Conservation (phyloP, 2,888 invertebrate genomes). For the Hedychridium roseum region DNA sequence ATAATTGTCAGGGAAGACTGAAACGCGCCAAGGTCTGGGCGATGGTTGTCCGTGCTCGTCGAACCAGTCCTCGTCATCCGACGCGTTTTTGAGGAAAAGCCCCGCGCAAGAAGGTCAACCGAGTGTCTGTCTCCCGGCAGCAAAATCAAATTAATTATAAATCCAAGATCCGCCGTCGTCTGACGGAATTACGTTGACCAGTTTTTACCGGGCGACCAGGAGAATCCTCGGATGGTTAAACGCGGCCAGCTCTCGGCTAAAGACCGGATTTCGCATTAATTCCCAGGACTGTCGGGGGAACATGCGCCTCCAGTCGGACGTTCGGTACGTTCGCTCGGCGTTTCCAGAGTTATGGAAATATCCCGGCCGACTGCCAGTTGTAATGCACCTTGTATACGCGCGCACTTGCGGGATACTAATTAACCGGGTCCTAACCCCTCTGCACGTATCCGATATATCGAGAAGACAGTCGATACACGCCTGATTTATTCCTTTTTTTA, state of each 20-base stretch:
- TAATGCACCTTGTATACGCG: too few relatives aligned
- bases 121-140: constrained; percentile 12
- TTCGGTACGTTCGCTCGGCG: not conserved
- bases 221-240: constrained; percentile 11
- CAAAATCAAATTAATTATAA: constrained; percentile 40
- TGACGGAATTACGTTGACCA: constrained; percentile 30
- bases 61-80: too few relatives aligned
- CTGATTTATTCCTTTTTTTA: too few relatives aligned
- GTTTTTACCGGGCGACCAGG: constrained; percentile 22
- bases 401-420: too few relatives aligned
- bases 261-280: constrained; percentile 16
- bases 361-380: too few relatives aligned
- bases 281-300: constrained; percentile 12
- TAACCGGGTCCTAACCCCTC: too few relatives aligned
- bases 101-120: constrained; percentile 24
- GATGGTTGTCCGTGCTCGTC: constrained; percentile 22
- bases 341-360: too few relatives aligned
- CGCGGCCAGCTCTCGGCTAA: constrained; percentile 6
- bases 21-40: constrained; percentile 13
- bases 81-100: constrained; percentile 31
- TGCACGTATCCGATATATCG: too few relatives aligned
- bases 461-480: too few relatives aligned
- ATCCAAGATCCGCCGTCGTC: constrained; percentile 31
- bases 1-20: too few relatives aligned
- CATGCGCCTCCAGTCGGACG: not conserved